phyloP scores from a whole-genome alignment of 2,888 invertebrate genomes.

The Ferdinandea cuprea region DNA sequence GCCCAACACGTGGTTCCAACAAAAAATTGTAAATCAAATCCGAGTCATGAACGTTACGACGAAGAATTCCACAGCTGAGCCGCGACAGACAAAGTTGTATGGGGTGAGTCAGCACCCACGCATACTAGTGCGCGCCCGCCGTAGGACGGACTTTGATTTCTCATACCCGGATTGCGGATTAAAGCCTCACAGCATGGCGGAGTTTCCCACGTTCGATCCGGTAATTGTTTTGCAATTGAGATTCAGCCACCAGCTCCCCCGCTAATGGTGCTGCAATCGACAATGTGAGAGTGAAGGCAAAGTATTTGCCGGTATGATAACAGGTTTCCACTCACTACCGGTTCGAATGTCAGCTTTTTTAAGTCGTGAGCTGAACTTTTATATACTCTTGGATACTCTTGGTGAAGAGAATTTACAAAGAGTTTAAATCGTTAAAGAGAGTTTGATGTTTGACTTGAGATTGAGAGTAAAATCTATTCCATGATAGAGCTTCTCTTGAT shows the following conservation, averaged over 20 bases:
- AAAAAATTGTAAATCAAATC: constrained; percentile 66
- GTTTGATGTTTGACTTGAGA: no score
- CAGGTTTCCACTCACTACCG: constrained; percentile 62
- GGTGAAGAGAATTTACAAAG: neutral
- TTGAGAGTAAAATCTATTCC: no score
- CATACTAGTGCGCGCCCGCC: constrained; percentile 36
- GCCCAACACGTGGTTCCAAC: constrained; percentile 61
- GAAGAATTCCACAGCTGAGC: constrained; percentile 66
- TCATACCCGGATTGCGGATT: constrained; percentile 69
- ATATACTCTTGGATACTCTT: neutral
- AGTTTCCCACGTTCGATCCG: constrained; percentile 72
- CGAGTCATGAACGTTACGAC: constrained; percentile 30
- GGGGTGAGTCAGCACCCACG: constrained; percentile 73
- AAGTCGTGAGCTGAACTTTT: neutral
- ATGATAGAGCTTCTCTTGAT: no score
- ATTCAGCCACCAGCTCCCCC: constrained; percentile 27
- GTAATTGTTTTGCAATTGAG: constrained; percentile 53
- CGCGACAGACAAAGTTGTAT: constrained; percentile 23
- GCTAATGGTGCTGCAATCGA: constrained; percentile 6
- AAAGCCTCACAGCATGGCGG: constrained; percentile 32
- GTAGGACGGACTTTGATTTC: constrained; percentile 49
- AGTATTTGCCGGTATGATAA: constrained; percentile 28
- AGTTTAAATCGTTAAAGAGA: no score
- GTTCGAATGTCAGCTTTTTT: constrained; percentile 27
- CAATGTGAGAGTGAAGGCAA: neutral